Percentiles rank a stretch among this genome's conserved stretches.
Evolutionary conservation across 2,797 vertebrate species (phyloP).

Genomic region (Microchirus variegatus): DNA sequence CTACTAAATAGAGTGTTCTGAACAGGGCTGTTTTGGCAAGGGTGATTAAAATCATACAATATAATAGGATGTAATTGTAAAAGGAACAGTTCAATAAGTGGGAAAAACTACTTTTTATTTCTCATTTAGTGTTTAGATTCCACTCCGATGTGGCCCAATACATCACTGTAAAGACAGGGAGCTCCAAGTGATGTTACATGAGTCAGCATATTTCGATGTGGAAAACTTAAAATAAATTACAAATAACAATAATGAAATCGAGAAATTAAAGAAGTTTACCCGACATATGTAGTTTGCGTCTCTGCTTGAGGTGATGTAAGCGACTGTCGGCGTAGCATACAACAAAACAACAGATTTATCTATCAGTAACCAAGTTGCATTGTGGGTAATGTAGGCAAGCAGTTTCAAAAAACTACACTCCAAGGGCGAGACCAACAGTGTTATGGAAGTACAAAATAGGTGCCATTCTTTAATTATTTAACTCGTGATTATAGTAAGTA

Average conservation of each 20-base stretch:
- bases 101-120: not conserved
- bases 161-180: no score
- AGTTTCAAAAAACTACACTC: not conserved
- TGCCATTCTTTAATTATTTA: not conserved
- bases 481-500: slow-evolving; percentile 11
- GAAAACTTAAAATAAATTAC: no score
- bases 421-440: not conserved
- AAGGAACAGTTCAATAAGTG: slow-evolving; percentile 11
- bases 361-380: not conserved
- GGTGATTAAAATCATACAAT: no score
- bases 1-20: no score
- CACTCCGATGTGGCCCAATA: no score
- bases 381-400: not conserved
- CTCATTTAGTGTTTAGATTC: no score
- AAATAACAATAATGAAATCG: no score
- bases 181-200: no score
- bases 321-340: no score
- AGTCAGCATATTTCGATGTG: no score
- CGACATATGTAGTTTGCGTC: not conserved
- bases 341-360: not conserved
- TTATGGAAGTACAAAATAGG: slow-evolving; percentile 7
- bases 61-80: no score
- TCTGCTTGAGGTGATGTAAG: not conserved
- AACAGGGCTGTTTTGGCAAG: no score
- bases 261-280: not conserved